A percentile compares a stretch with the other conserved stretches of the same genome.
Evolutionary conservation across 2,797 vertebrate genomes (phyloP).

Genomic region (Avahi laniger): DNA sequence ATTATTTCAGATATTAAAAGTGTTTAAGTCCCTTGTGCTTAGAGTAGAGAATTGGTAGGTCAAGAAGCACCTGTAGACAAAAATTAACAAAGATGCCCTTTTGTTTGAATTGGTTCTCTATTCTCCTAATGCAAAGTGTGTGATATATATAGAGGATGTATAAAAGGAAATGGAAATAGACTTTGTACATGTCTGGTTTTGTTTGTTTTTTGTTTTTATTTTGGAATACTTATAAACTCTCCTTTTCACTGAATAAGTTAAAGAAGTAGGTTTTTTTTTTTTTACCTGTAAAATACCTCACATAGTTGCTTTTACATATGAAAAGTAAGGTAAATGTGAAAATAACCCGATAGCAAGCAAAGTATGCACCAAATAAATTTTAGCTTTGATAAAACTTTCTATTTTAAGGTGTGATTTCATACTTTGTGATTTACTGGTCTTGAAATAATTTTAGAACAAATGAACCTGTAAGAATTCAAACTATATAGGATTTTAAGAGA

Average conservation of each 20-base stretch:
- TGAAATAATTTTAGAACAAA: conserved; percentile 49
- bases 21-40: not conserved
- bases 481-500: not conserved
- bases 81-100: conserved; percentile 8
- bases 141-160: not conserved
- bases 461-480: not conserved
- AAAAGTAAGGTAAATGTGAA: conserved; percentile 45
- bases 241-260: conserved; percentile 39
- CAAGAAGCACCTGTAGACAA: not conserved
- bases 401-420: conserved; percentile 65
- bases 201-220: conserved; percentile 50
- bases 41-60: conserved; percentile 32
- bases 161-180: conserved; percentile 35
- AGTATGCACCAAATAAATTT: conserved; percentile 64
- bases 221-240: conserved; percentile 16
- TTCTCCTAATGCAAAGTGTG: conserved; percentile 8
- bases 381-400: conserved; percentile 52
- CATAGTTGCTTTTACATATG: conserved; percentile 45
- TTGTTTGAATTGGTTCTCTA: conserved; percentile 26
- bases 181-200: not conserved
- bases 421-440: conserved; percentile 57
- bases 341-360: conserved; percentile 24
- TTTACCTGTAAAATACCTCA: conserved; percentile 60
- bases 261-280: conserved; percentile 44
- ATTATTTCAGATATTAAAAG: conserved; percentile 30